phyloP scores from a whole-genome alignment of 1,140 invertebrate genomes.

The Chironomus tepperi region DNA sequence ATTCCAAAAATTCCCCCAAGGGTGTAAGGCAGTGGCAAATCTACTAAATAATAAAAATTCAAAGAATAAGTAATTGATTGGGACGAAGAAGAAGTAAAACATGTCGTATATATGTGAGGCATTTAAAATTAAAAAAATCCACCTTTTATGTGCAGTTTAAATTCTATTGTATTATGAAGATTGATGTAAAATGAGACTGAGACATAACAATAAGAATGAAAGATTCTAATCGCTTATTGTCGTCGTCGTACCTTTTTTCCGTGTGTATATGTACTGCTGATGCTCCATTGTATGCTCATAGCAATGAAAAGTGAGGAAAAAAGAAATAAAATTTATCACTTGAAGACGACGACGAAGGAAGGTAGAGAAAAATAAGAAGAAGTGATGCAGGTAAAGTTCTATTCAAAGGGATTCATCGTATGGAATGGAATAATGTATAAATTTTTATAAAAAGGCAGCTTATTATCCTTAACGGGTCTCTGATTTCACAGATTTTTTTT shows the following conservation, averaged over 20 bases:
- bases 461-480: conserved; percentile 12
- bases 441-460: background rate
- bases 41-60: too few species aligned
- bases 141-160: too few species aligned
- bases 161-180: too few species aligned
- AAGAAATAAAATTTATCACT: background rate
- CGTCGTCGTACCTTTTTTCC: background rate
- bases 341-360: background rate
- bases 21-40: too few species aligned
- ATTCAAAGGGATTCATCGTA: background rate
- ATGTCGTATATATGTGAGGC: too few species aligned
- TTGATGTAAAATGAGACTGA: too few species aligned
- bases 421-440: background rate
- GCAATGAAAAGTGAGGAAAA: background rate
- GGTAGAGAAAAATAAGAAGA: background rate
- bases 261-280: background rate
- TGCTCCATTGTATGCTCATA: background rate
- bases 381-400: background rate
- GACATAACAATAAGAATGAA: background rate
- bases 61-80: too few species aligned
- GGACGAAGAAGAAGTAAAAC: too few species aligned
- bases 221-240: conserved; percentile 11
- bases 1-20: too few species aligned
- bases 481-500: conserved; percentile 14
- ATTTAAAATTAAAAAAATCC: too few species aligned